These are phyloP conservation scores for Drosophila anomalata DNA, from an alignment of 2,888 invertebrate genomes.

Conservation along the genomic window DNA sequence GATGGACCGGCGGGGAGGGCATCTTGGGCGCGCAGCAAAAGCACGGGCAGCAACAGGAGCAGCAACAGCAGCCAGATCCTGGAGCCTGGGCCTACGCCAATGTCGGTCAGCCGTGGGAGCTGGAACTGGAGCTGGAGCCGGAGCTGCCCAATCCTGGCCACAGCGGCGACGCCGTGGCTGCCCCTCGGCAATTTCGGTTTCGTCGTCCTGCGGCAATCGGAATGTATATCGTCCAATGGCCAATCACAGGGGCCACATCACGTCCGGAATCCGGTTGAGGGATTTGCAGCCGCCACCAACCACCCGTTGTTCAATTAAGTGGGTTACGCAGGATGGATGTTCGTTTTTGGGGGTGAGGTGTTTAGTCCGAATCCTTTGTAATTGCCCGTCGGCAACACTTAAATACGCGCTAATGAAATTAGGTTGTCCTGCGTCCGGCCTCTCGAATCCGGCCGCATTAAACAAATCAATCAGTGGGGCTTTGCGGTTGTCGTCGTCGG, in stretches of 20 bases:
- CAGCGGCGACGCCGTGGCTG: conserved; percentile 76
- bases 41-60: conserved; percentile 30
- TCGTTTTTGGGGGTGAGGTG: background rate
- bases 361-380: conserved; percentile 40
- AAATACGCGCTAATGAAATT: conserved; percentile 74
- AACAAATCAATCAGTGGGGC: conserved; percentile 77
- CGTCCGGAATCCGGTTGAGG: conserved; percentile 23
- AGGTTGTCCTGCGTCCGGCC: conserved; percentile 55
- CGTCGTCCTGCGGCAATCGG: conserved; percentile 72
- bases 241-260: conserved; percentile 60
- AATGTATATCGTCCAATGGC: conserved; percentile 33
- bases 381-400: conserved; percentile 53
- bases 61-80: conserved; percentile 38
- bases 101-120: conserved; percentile 59
- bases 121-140: conserved; percentile 20
- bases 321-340: conserved; percentile 16
- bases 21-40: conserved; percentile 47
- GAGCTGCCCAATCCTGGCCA: conserved; percentile 70
- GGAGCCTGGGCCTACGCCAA: conserved; percentile 53
- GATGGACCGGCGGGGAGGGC: conserved; percentile 37
- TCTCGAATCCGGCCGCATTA: conserved; percentile 58
- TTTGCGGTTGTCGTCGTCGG: conserved; percentile 57
- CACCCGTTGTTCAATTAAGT: conserved; percentile 63
- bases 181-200: conserved; percentile 64
- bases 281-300: conserved; percentile 56